Evolutionary conservation across 1,140 invertebrate species (phyloP), one percentile per base, ranked within the genome.

Genomic region (Scaptomyza montana): DNA sequence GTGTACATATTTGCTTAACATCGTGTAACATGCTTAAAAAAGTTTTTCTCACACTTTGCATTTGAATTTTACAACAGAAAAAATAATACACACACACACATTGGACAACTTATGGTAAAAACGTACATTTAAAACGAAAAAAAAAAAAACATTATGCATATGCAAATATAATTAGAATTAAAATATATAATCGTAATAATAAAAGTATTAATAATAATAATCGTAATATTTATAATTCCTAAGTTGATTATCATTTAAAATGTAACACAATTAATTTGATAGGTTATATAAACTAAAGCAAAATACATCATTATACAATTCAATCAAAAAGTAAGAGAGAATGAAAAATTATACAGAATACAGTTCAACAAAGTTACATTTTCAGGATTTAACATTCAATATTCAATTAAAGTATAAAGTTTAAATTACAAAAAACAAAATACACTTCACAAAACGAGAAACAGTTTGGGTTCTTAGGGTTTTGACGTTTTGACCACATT

Each of bases 181-280:
- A 4, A n/a, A 43, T 36, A 56, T 8, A 43, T 50, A 50, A 50
- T 50, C 12, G 39, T 62, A 61, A 36, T 62, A 25, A 28, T 43
- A 43, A 61, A 50, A 61, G 33, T 61, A 47, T 2, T 61, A 60
- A 16, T 60, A 47, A 46, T 64, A 54, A 54, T 47, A 65, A 62
- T 69, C 62, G 54, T 68, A 36, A 54, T 51, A 28, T 28, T n/a
- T 30, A 8, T 51, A 54, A 54, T 54, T 19, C 41, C 63, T 72
- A 72, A 45, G 43, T 50, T 55, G 69, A 66, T 57, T 66, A 73
- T 54, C 70, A 73, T 67, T 73, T 73, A 73, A 67, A 73, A 67
- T 73, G 63, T 73, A 73, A 73, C 70, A 73, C 70, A 73, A 73
- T 73, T 54, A 73, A 54, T 60, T 67, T 67, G 70, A 67, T 73